Base-by-base conservation (phyloP, 1,140 invertebrate genomes). In the Elysia chlorotica region DNA sequence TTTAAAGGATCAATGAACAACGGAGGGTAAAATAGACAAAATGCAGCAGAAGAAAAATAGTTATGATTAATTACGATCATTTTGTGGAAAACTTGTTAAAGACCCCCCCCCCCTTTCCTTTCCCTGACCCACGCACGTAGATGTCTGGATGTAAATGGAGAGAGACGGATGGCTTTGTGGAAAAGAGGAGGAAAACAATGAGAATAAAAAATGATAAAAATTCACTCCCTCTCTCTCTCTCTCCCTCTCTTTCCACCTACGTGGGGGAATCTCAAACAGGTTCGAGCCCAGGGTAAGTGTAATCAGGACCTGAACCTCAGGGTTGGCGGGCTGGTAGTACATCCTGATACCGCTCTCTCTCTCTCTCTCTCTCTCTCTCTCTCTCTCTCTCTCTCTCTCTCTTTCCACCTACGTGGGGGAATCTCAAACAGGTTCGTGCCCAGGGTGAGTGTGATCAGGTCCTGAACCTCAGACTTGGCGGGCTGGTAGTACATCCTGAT, bases 401-500 rank as follows among this genome's bases (percentile, higher is more conserved):
- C 41, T 48, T n/a, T 48, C 41, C n/a, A 10, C n/a, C 10, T 48
- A 10, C 65, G 35, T 19, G 65, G 65, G 3, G 65, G 65, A 19
- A 66, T 37, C 36, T 66, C 6, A 6, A 66, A 41, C 5, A 38
- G 2, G 21, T 3, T 41, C 31, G 37, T 33, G 6, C 65, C 65
- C 5, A 28, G 14, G 28, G 28, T 28, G 28, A 66, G 41, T 4
- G 35, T 66, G 21, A 48, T 10, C 37, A 66, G 36, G 41, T 66
- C 65, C 65, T 66, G 65, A 33, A 66, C 65, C 35, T 37, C 3
- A 4, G 65, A 37, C 28, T 6, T 19, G 35, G 65, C 65, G 4
- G 65, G 65, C 21, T 37, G 5, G 28, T 66, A 66, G 65, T 66
- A 66, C 14, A 66, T n/a, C n/a, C 65, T 14, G 5, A 66, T 14